Base-by-base conservation (phyloP, 2,113 vertebrate species). In the Okapia johnstoni region DNA sequence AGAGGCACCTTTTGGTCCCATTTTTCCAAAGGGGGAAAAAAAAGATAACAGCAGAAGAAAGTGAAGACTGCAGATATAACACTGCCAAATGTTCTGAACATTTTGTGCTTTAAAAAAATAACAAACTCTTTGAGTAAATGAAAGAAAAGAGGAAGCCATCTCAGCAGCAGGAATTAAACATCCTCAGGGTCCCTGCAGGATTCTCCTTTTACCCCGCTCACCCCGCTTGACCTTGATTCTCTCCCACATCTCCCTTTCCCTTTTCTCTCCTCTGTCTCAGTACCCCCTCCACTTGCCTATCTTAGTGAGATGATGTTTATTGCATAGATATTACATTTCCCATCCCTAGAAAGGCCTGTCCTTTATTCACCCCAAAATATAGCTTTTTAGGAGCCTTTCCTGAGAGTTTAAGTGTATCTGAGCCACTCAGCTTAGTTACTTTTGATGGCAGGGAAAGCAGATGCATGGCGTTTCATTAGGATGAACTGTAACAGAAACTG, bases 51-150 rank as follows among this genome's bases (percentile, higher is more conserved):
- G 58, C 16, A 90, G 52, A 86, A 91, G 90, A 91, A 96, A 97
- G 80, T 30, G 73, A 90, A 98, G 36, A 84, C 58, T 94, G 63
- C 43, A 92, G 90, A 94, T 54, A 58, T 79, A 91, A 92, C 57
- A 52, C 73, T 90, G 61, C 61, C 52, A 93, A 96, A 73, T 97
- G 70, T 89, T 94, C 94, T 66, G 87, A 96, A 93, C 87, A 90
- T 76, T 91, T 48, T 90, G 76, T 93, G 83, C 77, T 95, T 95
- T 80, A 85, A 97, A 94, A 87, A 91, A 79, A 60, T 30, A 91
- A 84, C 40, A 84, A 91, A 91, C 94, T 61, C 95, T 96, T 54
- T 52, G 16, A 94, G 70, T 83, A 87, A 90, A 90, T 70, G 90
- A 58, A 96, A 92, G 77, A 86, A 93, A 94, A 66, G 70, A 83